Base-by-base conservation (phyloP, 2,888 invertebrate species). In the Lasioglossum zephyrum region DNA sequence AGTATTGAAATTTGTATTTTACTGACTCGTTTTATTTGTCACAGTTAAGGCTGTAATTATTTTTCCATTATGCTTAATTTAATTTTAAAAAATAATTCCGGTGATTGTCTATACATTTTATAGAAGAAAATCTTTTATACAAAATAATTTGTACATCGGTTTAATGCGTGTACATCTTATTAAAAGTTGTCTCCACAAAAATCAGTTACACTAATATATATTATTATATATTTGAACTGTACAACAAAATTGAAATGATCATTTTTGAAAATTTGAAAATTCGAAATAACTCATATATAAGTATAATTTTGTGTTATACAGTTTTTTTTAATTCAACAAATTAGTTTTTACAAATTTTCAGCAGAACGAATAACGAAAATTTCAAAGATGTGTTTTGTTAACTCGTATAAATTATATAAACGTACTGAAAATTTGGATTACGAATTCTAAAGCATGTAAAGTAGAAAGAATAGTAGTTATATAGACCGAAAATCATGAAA, bases 41-140 rank as follows among this genome's bases (percentile, higher is more conserved):
- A 36, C 72, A 1, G 31, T n/a, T 6, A 16, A 31, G 44, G 8
- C 13, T 70, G 13, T 41, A 63, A 44, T 72, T 26, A 75, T 26
- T 57, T 49, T 72, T 13, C 36, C n/a, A 31, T 31, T n/a, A 47
- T 4, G 13, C 72, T 18, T 75, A n/a, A 66, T 49, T 53, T 80
- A 49, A 80, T 53, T 31, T 41, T 26, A 13, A 13, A 49, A 75
- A 73, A 82, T 53, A 74, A 73, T 78, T 70, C n/a, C 13, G 0
- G 22, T 47, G 13, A 36, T 70, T 70, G n/a, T 72, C 9, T 60
- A 49, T 49, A n/a, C 49, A 74, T 66, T 74, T 26, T 81, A 22
- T 60, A 70, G 36, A 66, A 77, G 44, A 44, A 47, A 63, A 81
- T 69, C 57, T 18, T 82, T 77, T 39, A 44, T 47, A 66, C 36